These are phyloP conservation scores for Siniperca undulata DNA, from an alignment of 2,797 vertebrate genomes.

Conservation along the genomic window DNA sequence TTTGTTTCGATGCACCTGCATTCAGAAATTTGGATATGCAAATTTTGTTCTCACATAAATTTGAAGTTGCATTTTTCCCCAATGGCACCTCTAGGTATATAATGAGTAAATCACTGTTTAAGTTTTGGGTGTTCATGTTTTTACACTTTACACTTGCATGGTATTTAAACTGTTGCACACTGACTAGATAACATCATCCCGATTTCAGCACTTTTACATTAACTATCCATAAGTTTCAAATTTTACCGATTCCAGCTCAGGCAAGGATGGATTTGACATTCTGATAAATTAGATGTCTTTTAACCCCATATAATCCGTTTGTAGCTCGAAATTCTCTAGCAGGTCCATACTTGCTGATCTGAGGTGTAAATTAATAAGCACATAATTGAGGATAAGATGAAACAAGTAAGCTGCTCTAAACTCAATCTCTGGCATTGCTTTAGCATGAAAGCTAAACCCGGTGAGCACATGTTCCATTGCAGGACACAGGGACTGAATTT, in stretches of 20 bases:
- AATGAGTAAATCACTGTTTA: background rate
- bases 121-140: background rate
- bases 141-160: background rate
- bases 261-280: background rate
- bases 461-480: background rate
- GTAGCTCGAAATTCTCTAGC: background rate
- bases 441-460: background rate
- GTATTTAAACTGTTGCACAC: background rate
- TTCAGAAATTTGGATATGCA: constrained; percentile 29
- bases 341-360: background rate
- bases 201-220: background rate
- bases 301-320: background rate
- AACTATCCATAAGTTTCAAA: background rate
- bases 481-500: background rate
- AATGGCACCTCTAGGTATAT: background rate
- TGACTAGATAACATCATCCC: background rate
- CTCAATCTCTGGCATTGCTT: background rate
- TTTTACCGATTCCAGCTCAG: background rate
- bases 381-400: background rate
- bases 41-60: background rate
- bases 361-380: constrained; percentile 6
- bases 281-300: background rate
- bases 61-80: background rate
- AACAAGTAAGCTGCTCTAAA: background rate
- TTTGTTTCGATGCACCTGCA: constrained; percentile 1